A percentile compares a stretch with the other conserved stretches of the same genome.
phyloP scores from a whole-genome alignment of 1,140 invertebrate species.

The Caenorhabditis briggsae region DNA sequence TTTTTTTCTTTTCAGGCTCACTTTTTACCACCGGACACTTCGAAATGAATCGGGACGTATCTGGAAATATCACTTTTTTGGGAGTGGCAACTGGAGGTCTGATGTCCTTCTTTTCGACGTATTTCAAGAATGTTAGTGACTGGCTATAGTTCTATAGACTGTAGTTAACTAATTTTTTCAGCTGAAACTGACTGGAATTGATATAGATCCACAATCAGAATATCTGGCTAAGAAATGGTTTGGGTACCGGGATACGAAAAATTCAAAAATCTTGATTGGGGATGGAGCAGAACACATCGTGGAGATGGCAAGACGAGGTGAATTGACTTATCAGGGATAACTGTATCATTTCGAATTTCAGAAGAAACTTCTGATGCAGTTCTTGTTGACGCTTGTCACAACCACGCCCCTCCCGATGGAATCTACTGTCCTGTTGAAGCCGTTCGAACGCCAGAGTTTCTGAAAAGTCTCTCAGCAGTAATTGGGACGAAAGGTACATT shows the following conservation, averaged over 20 bases:
- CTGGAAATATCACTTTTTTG: not conserved
- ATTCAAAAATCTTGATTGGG: not conserved
- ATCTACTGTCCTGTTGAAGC: constrained; percentile 5
- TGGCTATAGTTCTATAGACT: not conserved
- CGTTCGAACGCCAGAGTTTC: not conserved
- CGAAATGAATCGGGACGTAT: not conserved
- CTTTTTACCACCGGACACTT: not conserved
- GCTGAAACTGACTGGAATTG: constrained; percentile 19
- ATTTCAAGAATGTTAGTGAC: constrained; percentile 31
- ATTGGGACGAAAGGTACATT: not conserved
- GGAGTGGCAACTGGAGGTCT: constrained; percentile 15
- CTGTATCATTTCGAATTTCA: not conserved
- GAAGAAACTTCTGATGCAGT: constrained; percentile 21
- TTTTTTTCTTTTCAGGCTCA: constrained; percentile 5
- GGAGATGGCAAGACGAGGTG: not conserved
- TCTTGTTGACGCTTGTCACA: constrained; percentile 13
- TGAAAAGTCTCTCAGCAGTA: constrained; percentile 5
- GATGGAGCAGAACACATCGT: constrained; percentile 8
- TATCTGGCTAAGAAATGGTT: constrained; percentile 29
- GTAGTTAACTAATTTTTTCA: not conserved
- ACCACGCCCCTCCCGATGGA: not conserved
- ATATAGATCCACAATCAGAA: not conserved
- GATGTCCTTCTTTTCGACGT: not conserved
- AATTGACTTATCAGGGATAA: not conserved
- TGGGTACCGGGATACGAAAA: not conserved